Base-by-base conservation (phyloP, 2,113 vertebrate species). In the Brienomyrus brachyistius region DNA sequence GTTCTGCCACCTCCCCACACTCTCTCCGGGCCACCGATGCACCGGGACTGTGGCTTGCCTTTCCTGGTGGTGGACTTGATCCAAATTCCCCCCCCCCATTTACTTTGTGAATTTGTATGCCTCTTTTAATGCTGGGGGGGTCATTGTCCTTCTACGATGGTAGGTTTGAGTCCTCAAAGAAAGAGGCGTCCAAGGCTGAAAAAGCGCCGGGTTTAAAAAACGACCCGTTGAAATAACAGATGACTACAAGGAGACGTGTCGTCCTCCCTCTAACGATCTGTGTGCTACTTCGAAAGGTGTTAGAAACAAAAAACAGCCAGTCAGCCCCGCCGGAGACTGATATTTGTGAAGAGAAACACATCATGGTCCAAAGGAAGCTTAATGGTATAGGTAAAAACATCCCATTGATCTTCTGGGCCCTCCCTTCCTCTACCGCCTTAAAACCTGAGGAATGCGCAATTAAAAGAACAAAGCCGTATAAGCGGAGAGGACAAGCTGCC, bases 401-500 rank as follows among this genome's bases (percentile, higher is more conserved):
- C 92, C 90, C 94, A 95, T 95, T 93, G 95, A 95, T 94, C 94
- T 94, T 94, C 93, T 94, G 92, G 93, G 93, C 93, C 94, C 94
- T 93, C 31, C 94, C 94, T 94, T 93, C 92, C 93, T 92, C 92
- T 91, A 92, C 94, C 92, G 93, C 94, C 93, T 93, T 92, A 93
- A 94, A 94, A 94, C 94, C 94, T 7, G 94, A 94, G 94, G 95
- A 70, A 94, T 94, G 93, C 90, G 19, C 27, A 80, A 82, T 89
- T 89, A 89, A 83, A 83, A 83, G 8, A 62, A 51, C 31, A 45
- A 23, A 88, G 21, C 56, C 23, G 21, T 35, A 11, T 88, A 43
- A 45, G 54, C 9, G 56, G 6, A 47, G 40, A 45, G 54, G 87
- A 88, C 11, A 62, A 45, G 27, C 45, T 15, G 51, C 9, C 56